These are phyloP conservation scores for Hypena proboscidalis DNA, from an alignment of 2,888 invertebrate species.

Conservation along the genomic window DNA sequence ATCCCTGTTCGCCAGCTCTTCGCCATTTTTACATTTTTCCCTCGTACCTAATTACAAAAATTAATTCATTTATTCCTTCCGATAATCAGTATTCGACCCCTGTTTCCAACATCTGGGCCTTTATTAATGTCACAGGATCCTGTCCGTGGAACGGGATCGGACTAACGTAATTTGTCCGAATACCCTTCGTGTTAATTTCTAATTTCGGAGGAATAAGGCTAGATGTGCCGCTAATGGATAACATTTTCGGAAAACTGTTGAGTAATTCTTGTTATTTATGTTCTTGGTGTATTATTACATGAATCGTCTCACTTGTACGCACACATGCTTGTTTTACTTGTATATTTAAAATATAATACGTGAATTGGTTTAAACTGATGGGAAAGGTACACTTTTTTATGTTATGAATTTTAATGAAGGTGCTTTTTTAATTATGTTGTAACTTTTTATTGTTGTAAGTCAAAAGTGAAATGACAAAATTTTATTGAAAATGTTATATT, in stretches of 20 bases:
- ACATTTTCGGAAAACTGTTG: slow-evolving; percentile 37
- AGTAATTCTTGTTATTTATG: slow-evolving; percentile 27
- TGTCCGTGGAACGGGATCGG: slow-evolving; percentile 35
- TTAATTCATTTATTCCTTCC: slow-evolving; percentile 67
- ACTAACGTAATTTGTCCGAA: slow-evolving; percentile 44
- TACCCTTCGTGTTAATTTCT: slow-evolving; percentile 43
- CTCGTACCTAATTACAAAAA: slow-evolving; percentile 58
- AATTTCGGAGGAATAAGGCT: slow-evolving; percentile 43
- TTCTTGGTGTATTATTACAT: slow-evolving; percentile 26
- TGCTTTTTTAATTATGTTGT: background rate
- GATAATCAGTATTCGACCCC: slow-evolving; percentile 74
- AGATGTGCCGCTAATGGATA: slow-evolving; percentile 43
- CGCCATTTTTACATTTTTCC: slow-evolving; percentile 35
- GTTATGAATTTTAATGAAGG: background rate
- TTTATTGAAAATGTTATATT: background rate
- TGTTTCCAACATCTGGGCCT: slow-evolving; percentile 61
- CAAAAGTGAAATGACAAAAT: background rate
- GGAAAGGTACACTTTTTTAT: background rate
- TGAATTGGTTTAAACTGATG: background rate
- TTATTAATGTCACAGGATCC: slow-evolving; percentile 58
- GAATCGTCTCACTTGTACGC: slow-evolving; percentile 9
- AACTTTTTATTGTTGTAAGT: background rate
- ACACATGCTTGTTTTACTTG: slow-evolving; percentile 13
- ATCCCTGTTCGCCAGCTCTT: slow-evolving; percentile 31
- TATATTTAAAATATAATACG: background rate